A percentile compares a stretch with the other conserved stretches of the same genome.
These are phyloP conservation scores for Drosophila baimaii DNA, from an alignment of 1,140 invertebrate species.

Conservation along the genomic window DNA sequence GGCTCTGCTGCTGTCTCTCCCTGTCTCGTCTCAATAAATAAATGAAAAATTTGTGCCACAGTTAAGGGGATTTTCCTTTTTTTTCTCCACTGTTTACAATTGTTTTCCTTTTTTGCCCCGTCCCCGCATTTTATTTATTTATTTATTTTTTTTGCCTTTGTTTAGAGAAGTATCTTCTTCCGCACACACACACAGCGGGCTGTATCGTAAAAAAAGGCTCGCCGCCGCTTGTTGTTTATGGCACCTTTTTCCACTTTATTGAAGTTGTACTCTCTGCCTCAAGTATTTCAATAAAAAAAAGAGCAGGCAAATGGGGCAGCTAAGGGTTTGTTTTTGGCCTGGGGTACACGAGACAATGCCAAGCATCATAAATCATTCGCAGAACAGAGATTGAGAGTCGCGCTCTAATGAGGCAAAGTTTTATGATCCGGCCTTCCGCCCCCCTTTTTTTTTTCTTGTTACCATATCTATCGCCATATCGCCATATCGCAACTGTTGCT, in stretches of 20 bases:
- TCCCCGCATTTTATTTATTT: slow-evolving; percentile 29
- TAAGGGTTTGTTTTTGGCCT: slow-evolving; percentile 22
- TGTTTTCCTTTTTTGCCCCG: slow-evolving; percentile 50
- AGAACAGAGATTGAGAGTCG: slow-evolving; percentile 23
- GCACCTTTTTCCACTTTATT: slow-evolving; percentile 81
- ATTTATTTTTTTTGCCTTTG: slow-evolving; percentile 24
- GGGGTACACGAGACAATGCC: slow-evolving; percentile 24
- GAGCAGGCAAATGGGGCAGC: slow-evolving; percentile 14
- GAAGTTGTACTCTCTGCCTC: slow-evolving; percentile 70
- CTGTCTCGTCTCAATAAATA: slow-evolving; percentile 77
- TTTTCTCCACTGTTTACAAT: slow-evolving; percentile 75
- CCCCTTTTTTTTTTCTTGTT: background rate
- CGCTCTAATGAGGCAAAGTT: slow-evolving; percentile 67
- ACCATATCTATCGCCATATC: slow-evolving; percentile 23
- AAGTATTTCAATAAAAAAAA: slow-evolving; percentile 75
- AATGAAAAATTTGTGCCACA: slow-evolving; percentile 80
- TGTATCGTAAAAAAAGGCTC: slow-evolving; percentile 62
- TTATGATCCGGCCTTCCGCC: slow-evolving; percentile 9
- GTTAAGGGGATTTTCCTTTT: slow-evolving; percentile 69
- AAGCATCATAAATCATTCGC: slow-evolving; percentile 73
- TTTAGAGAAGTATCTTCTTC: slow-evolving; percentile 53
- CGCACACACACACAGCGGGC: slow-evolving; percentile 55
- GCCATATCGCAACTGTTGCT: slow-evolving; percentile 26
- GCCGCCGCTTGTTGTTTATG: slow-evolving; percentile 71
- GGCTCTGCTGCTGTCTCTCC: slow-evolving; percentile 21